Evolutionary conservation across 2,797 vertebrate genomes (phyloP).

Genomic region (Chaenodraco wilsoni): DNA sequence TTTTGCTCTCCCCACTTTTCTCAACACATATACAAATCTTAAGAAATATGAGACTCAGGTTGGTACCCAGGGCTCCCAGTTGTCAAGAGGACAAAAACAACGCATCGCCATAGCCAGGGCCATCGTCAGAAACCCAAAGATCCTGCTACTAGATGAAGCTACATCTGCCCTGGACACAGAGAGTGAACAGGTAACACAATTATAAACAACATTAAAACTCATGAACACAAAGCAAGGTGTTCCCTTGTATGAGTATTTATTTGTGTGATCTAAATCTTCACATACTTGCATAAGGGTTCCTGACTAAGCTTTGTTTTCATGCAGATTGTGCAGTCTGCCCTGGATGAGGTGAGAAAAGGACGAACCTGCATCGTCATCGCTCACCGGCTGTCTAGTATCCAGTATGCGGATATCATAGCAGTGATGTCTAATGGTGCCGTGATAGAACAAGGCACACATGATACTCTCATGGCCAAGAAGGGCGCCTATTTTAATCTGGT

Average conservation of each 20-base stretch:
- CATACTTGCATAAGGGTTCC: background rate
- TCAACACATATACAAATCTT: constrained; percentile 27
- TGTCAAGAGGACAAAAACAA: constrained; percentile 96
- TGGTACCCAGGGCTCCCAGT: constrained; percentile 93
- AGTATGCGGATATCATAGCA: constrained; percentile 85
- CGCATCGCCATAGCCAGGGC: constrained; percentile 96
- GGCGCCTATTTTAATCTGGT: constrained; percentile 87
- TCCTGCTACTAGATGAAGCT: constrained; percentile 95
- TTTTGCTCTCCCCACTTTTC: constrained; percentile 27
- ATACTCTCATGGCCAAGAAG: constrained; percentile 83
- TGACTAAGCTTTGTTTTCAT: constrained; percentile 13
- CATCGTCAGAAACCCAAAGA: constrained; percentile 93
- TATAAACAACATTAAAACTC: background rate
- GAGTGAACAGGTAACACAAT: constrained; percentile 91
- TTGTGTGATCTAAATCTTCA: background rate
- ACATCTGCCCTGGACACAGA: constrained; percentile 97
- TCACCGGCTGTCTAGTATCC: constrained; percentile 87
- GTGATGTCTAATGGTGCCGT: constrained; percentile 86
- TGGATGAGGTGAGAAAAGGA: constrained; percentile 86
- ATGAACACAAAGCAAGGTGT: background rate
- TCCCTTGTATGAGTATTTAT: background rate
- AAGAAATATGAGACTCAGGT: constrained; percentile 96
- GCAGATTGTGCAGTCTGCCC: constrained; percentile 85
- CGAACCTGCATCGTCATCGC: constrained; percentile 88
- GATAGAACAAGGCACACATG: constrained; percentile 84